Conservation (phyloP, 2,888 invertebrate genomes). For the Drosophila anomalata region DNA sequence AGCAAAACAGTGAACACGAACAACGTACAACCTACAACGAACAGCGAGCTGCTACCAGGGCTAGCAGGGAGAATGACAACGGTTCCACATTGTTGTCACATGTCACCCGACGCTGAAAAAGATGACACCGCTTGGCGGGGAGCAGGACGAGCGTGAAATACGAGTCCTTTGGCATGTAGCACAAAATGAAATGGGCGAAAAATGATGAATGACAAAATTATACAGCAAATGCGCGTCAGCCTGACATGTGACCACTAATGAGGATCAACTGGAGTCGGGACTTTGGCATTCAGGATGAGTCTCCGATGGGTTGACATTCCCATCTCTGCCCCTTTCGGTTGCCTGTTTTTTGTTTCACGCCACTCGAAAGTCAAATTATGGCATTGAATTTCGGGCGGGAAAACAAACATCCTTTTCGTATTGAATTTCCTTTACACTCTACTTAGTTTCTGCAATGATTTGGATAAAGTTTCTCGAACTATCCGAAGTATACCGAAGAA, state of each 20-base stretch:
- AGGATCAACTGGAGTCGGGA: conserved; percentile 65
- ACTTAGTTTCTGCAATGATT: neutral
- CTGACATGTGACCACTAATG: conserved; percentile 79
- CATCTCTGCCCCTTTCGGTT: conserved; percentile 2
- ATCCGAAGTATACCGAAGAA: neutral
- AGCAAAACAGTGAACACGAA: conserved; percentile 42
- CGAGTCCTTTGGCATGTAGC: conserved; percentile 70
- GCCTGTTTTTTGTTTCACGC: conserved; percentile 36
- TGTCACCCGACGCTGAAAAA: conserved; percentile 50
- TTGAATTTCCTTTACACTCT: conserved; percentile 17
- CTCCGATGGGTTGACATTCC: conserved; percentile 26
- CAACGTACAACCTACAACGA: conserved; percentile 22
- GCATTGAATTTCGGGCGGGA: conserved; percentile 58
- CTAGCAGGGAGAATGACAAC: conserved; percentile 54
- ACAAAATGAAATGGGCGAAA: conserved; percentile 71
- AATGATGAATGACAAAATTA: conserved; percentile 79
- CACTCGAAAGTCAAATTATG: conserved; percentile 74
- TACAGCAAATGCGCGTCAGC: conserved; percentile 72
- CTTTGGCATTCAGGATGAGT: conserved; percentile 5
- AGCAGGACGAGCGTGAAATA: conserved; percentile 54
- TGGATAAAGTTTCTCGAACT: neutral
- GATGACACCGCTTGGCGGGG: conserved; percentile 24
- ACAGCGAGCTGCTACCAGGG: conserved; percentile 24
- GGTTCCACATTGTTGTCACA: conserved; percentile 76
- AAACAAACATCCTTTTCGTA: conserved; percentile 39